These are phyloP conservation scores for Nymphicus hollandicus DNA, from an alignment of 2,113 vertebrate species.

Conservation along the genomic window DNA sequence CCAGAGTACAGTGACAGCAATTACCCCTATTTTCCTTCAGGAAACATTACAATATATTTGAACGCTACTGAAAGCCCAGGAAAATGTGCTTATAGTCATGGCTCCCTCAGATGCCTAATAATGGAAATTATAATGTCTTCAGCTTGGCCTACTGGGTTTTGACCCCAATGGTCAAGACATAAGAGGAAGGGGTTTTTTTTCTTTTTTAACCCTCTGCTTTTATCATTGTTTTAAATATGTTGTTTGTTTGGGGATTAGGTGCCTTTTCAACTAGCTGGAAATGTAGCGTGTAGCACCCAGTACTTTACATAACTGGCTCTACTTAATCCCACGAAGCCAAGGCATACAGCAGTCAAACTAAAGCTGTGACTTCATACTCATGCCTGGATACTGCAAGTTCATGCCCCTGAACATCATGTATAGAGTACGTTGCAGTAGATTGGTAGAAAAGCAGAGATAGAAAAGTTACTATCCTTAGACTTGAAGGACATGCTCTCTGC, in stretches of 20 bases:
- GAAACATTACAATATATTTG: slow-evolving; percentile 58
- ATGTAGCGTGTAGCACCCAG: background rate
- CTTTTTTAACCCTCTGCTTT: background rate
- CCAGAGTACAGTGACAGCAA: slow-evolving; percentile 60
- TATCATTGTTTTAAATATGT: background rate
- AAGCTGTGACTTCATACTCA: background rate
- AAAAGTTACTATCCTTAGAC: background rate
- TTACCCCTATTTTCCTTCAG: slow-evolving; percentile 63
- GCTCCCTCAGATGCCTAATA: slow-evolving; percentile 33
- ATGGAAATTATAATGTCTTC: slow-evolving; percentile 26
- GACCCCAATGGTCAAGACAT: background rate
- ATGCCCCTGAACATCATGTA: background rate
- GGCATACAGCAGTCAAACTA: background rate
- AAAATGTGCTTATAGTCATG: slow-evolving; percentile 29
- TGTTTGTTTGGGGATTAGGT: background rate
- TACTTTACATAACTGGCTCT: background rate
- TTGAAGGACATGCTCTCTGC: background rate
- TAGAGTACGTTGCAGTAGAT: background rate
- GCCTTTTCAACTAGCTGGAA: background rate
- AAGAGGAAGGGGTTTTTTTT: background rate
- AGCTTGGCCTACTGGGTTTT: slow-evolving; percentile 5
- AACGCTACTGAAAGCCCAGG: slow-evolving; percentile 7
- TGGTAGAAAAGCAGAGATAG: background rate
- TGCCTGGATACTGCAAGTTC: background rate
- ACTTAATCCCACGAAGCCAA: background rate